These are phyloP conservation scores for Allacma fusca DNA, from an alignment of 2,888 invertebrate species.

Conservation along the genomic window DNA sequence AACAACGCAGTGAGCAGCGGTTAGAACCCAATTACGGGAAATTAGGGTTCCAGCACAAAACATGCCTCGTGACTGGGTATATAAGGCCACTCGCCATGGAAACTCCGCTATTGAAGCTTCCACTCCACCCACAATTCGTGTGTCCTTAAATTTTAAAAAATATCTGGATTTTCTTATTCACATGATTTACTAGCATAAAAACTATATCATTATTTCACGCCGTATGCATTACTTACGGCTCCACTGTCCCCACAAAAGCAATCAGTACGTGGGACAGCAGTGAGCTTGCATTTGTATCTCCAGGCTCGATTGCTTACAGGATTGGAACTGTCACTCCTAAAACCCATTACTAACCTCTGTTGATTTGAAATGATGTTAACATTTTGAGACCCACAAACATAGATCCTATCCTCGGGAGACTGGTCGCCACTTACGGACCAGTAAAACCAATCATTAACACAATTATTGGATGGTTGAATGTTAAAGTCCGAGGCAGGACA, in stretches of 20 bases:
- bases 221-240: slow-evolving; percentile 14
- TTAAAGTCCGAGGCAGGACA: slow-evolving; percentile 50
- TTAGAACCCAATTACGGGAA: slow-evolving; percentile 49
- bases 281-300: slow-evolving; percentile 28
- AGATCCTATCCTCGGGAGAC: slow-evolving; percentile 17
- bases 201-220: not conserved
- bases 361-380: slow-evolving; percentile 23
- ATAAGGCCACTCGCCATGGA: slow-evolving; percentile 51
- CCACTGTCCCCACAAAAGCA: slow-evolving; percentile 34
- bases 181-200: too few species aligned
- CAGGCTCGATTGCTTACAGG: not conserved
- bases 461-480: slow-evolving; percentile 32
- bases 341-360: slow-evolving; percentile 44
- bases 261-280: slow-evolving; percentile 10
- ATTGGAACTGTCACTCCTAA: slow-evolving; percentile 44
- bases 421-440: slow-evolving; percentile 49
- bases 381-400: slow-evolving; percentile 34
- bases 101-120: slow-evolving; percentile 44
- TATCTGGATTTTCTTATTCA: not conserved
- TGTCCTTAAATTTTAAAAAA: slow-evolving; percentile 25
- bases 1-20: slow-evolving; percentile 35
- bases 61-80: not conserved
- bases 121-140: slow-evolving; percentile 53
- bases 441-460: slow-evolving; percentile 48
- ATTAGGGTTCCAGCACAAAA: slow-evolving; percentile 46